A percentile compares a stretch with the other conserved stretches of the same genome.
Conservation (phyloP, 2,888 invertebrate species). For the Anarsia innoxiella region DNA sequence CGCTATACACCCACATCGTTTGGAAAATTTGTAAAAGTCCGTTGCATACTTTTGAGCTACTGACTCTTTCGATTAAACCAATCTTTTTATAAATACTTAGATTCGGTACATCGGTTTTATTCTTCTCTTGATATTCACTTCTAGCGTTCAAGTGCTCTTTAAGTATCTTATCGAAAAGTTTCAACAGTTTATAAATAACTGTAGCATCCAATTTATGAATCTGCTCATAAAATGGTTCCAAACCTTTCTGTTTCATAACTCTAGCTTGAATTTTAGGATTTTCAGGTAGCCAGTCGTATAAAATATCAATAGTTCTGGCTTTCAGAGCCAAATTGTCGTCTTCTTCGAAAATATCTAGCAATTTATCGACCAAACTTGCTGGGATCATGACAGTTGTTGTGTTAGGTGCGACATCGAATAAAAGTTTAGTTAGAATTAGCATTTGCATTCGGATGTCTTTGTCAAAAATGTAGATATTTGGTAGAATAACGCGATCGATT, state of each 20-base stretch:
- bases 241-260: constrained; percentile 51
- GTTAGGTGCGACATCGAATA: constrained; percentile 39
- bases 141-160: constrained; percentile 43
- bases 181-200: constrained; percentile 34
- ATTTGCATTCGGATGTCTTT: constrained; percentile 32
- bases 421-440: constrained; percentile 33
- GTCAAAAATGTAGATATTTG: constrained; percentile 27
- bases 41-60: constrained; percentile 38
- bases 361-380: constrained; percentile 34
- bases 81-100: constrained; percentile 41
- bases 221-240: constrained; percentile 52
- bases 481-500: constrained; percentile 34
- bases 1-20: constrained; percentile 28
- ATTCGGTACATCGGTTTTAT: constrained; percentile 28
- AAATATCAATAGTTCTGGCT: constrained; percentile 40
- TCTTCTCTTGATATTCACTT: constrained; percentile 24
- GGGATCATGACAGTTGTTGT: constrained; percentile 37
- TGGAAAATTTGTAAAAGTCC: constrained; percentile 46
- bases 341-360: constrained; percentile 48
- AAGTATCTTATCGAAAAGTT: constrained; percentile 50
- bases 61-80: constrained; percentile 48
- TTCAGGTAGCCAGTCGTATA: constrained; percentile 46
- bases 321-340: constrained; percentile 41
- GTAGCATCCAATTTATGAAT: constrained; percentile 37
- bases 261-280: constrained; percentile 49